Evolutionary conservation across 1,140 invertebrate species (phyloP).

Genomic region (Drosophila takahashii): DNA sequence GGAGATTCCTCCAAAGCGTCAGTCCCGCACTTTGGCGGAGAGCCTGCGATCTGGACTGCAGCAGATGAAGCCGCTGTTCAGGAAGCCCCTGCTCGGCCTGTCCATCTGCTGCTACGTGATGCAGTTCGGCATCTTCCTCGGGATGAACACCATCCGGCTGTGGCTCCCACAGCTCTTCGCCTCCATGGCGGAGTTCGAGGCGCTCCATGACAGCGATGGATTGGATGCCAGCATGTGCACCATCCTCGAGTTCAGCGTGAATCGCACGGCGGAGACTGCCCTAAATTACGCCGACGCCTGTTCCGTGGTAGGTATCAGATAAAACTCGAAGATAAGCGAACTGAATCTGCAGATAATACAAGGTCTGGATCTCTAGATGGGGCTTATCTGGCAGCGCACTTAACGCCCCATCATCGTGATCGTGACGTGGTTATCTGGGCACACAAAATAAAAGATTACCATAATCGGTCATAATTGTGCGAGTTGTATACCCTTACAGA

Average conservation of each 20-base stretch:
- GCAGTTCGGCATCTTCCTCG: conserved; percentile 80
- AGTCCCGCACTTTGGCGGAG: conserved; percentile 50
- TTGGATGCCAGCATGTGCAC: conserved; percentile 69
- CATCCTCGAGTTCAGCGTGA: conserved; percentile 77
- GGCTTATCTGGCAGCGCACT: conserved; percentile 2
- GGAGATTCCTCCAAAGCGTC: conserved; percentile 12
- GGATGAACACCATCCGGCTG: conserved; percentile 81
- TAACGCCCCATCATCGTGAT: conserved; percentile 13
- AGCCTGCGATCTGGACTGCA: conserved; percentile 61
- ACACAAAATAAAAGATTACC: conserved; percentile 2
- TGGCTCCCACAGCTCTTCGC: conserved; percentile 82
- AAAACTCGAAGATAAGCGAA: not conserved
- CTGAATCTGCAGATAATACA: not conserved
- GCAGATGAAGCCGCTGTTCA: conserved; percentile 76
- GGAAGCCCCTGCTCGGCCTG: conserved; percentile 70
- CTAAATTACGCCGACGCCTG: conserved; percentile 56
- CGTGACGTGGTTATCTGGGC: conserved; percentile 11
- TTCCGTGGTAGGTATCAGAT: conserved; percentile 41
- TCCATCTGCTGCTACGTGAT: conserved; percentile 72
- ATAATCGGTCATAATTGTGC: not conserved
- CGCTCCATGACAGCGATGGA: conserved; percentile 16
- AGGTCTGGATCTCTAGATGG: not conserved
- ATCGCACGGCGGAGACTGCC: conserved; percentile 61
- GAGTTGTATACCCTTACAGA: not conserved
- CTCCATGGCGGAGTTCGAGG: conserved; percentile 76